Conservation (phyloP, 2,888 invertebrate species). For the Trichogramma evanescens region DNA sequence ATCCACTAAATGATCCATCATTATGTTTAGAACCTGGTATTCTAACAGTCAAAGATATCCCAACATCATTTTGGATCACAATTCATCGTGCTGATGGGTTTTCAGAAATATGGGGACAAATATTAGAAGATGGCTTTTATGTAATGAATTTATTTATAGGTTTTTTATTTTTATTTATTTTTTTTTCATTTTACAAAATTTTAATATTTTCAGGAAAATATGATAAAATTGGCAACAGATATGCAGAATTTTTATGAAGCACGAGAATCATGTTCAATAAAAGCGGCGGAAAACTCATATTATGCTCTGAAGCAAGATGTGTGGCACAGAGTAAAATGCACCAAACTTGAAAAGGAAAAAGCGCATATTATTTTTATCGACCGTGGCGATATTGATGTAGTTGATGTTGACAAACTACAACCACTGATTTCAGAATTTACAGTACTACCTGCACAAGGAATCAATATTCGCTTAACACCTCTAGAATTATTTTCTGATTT, state of each 20-base stretch:
- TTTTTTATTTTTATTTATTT: neutral
- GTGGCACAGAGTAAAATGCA: slow-evolving; percentile 11
- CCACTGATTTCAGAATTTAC: neutral
- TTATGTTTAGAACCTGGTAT: too few relatives aligned
- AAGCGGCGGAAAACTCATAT: neutral
- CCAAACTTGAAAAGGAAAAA: neutral
- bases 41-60: too few relatives aligned
- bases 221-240: neutral
- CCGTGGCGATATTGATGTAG: slow-evolving; percentile 1
- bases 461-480: neutral
- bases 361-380: slow-evolving; percentile 6
- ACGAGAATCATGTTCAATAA: neutral
- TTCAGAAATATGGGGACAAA: slow-evolving; percentile 2
- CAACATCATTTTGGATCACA: neutral
- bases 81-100: neutral
- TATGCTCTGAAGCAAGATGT: slow-evolving; percentile 1
- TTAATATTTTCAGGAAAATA: neutral
- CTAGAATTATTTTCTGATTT: slow-evolving; percentile 1
- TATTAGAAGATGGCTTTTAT: neutral
- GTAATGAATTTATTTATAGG: slow-evolving; percentile 1
- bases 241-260: slow-evolving; percentile 1
- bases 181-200: neutral
- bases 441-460: slow-evolving; percentile 8
- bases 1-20: neutral
- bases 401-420: neutral